These are phyloP conservation scores for Nerophis ophidion DNA, from an alignment of 2,113 vertebrate species.

Conservation along the genomic window DNA sequence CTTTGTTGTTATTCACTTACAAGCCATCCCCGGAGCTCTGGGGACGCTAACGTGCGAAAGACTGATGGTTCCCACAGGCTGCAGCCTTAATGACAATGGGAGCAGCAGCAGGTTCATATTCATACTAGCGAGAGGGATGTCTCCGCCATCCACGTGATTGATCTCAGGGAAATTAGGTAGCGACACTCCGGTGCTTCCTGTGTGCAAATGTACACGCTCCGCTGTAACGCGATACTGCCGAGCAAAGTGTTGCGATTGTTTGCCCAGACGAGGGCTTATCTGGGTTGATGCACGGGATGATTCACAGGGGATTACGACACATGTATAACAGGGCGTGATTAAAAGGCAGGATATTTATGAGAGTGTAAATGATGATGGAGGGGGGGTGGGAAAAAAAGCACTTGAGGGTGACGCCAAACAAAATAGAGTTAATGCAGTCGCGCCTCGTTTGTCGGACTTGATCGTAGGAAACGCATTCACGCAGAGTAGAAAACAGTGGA, in stretches of 20 bases:
- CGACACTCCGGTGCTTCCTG: not conserved
- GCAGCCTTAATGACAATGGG: conserved; percentile 6
- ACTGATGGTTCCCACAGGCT: conserved; percentile 2
- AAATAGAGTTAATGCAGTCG: not conserved
- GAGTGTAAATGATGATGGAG: not conserved
- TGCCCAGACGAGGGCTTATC: not conserved
- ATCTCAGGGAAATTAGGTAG: not conserved
- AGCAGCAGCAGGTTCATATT: conserved; percentile 7
- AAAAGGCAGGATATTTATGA: not conserved
- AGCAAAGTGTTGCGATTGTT: not conserved
- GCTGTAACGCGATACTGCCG: too few relatives aligned
- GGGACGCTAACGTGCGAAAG: not conserved
- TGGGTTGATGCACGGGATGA: not conserved
- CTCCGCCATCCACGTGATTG: conserved; percentile 6
- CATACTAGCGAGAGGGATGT: not conserved
- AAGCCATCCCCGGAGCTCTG: not conserved
- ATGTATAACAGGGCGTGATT: not conserved
- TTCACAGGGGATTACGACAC: not conserved
- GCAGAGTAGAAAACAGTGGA: too few relatives aligned
- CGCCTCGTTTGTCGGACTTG: too few relatives aligned
- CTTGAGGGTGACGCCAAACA: not conserved
- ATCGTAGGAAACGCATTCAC: too few relatives aligned
- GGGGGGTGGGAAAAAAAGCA: not conserved
- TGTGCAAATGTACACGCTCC: not conserved
- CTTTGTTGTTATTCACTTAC: conserved; percentile 4